Percentiles rank a stretch among this genome's conserved stretches.
phyloP scores from a whole-genome alignment of 2,888 invertebrate species.

The Apamea crenata region DNA sequence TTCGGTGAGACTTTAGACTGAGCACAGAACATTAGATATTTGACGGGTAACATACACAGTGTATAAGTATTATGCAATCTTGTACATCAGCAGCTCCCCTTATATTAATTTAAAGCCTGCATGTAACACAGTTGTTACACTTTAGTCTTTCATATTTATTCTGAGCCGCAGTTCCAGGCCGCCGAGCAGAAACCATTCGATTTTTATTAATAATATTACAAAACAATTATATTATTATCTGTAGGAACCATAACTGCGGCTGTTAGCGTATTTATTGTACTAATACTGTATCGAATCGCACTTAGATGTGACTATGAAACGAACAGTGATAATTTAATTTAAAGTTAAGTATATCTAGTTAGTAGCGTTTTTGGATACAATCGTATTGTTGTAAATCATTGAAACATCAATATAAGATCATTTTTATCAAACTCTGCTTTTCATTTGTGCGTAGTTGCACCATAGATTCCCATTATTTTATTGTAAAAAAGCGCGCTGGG shows the following conservation, averaged over 20 bases:
- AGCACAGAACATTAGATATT: slow-evolving; percentile 71
- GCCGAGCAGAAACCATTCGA: slow-evolving; percentile 54
- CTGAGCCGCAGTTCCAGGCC: slow-evolving; percentile 64
- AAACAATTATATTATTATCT: slow-evolving; percentile 66
- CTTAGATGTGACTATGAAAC: slow-evolving; percentile 72
- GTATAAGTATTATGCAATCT: slow-evolving; percentile 62
- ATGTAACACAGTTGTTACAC: slow-evolving; percentile 61
- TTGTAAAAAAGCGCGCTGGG: background rate
- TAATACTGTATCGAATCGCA: slow-evolving; percentile 76
- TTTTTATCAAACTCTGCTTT: slow-evolving; percentile 77
- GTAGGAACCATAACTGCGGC: slow-evolving; percentile 67
- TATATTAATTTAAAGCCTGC: slow-evolving; percentile 48
- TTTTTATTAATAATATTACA: slow-evolving; percentile 61
- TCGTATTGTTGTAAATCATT: slow-evolving; percentile 85
- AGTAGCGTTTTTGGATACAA: slow-evolving; percentile 84
- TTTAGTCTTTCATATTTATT: slow-evolving; percentile 73
- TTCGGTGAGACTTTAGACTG: slow-evolving; percentile 81
- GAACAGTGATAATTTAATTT: slow-evolving; percentile 83
- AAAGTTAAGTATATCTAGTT: slow-evolving; percentile 80
- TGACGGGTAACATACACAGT: slow-evolving; percentile 68
- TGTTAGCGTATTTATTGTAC: slow-evolving; percentile 66
- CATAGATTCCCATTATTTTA: background rate
- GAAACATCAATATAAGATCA: slow-evolving; percentile 82
- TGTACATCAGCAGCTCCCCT: slow-evolving; percentile 68
- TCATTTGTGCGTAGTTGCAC: slow-evolving; percentile 37